Evolutionary conservation across 1,140 invertebrate species (phyloP), one percentile per base, ranked within the genome.

Genomic region (Anastrepha ludens): DNA sequence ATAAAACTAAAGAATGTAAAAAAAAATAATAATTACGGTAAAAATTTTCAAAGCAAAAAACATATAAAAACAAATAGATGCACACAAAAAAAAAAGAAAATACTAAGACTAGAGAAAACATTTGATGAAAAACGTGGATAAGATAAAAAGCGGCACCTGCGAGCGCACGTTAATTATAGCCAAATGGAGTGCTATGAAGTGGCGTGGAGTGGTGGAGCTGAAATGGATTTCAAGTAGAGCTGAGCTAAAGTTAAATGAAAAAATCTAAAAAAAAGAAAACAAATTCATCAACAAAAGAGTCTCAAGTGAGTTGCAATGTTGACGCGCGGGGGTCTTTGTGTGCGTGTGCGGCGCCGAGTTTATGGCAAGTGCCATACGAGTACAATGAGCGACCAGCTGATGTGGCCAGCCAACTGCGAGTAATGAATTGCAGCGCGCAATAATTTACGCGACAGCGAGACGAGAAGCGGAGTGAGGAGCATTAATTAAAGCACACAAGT

Each of bases 91-190:
- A 9, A 41, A 62, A 67, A 1, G 13, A 47, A 47, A 74, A 74
- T 41, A 47, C 39, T 8, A n/a, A 44, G 17, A 44, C 5, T 15
- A 74, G 47, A 74, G 29, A 8, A 67, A 67, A 39, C 7, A 29
- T 39, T 67, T 67, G 65, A 67, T 67, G 65, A 67, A 67, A 67
- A 67, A 67, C 41, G 67, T 47, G 67, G 67, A 44, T 47, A 74
- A 74, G 39, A 74, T 74, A 74, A 74, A 62, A 74, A 74, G 67
- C 67, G 67, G 67, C 67, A 74, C 67, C 67, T 74, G 67, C 67
- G 67, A 74, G 67, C 67, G 67, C 67, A 74, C 67, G 67, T 74
- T 74, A 74, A 74, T 74, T 44, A 74, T 41, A 74, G 41, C 67
- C 67, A 74, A 74, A 74, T 74, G 67, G 17, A 47, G 67, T 70